Evolutionary conservation across 2,888 invertebrate genomes (phyloP).

Genomic region (Automeris io): DNA sequence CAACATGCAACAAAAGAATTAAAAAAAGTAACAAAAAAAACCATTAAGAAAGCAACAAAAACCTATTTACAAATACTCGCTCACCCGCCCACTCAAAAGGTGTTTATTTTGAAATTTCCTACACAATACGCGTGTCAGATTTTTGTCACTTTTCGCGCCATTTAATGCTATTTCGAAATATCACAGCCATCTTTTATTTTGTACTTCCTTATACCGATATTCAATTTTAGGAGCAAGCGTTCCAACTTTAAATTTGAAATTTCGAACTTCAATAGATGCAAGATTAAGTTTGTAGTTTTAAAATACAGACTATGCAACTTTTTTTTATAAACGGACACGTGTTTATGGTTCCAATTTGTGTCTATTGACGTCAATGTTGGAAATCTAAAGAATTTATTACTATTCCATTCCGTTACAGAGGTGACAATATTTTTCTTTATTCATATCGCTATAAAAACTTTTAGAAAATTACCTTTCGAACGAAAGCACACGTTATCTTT

Average conservation of each 20-base stretch:
- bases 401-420: conserved; percentile 21
- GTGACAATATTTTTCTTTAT: conserved; percentile 9
- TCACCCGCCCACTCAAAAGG: conserved; percentile 75
- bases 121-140: conserved; percentile 61
- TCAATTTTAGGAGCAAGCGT: conserved; percentile 4
- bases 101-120: conserved; percentile 73
- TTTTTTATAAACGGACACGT: conserved; percentile 53
- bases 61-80: conserved; percentile 72
- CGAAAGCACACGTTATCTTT: no score
- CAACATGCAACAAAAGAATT: conserved; percentile 12
- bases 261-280: conserved; percentile 12
- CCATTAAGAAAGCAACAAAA: conserved; percentile 61
- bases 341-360: conserved; percentile 68
- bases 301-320: conserved; percentile 28
- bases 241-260: conserved; percentile 1
- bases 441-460: conserved; percentile 1
- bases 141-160: conserved; percentile 70
- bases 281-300: conserved; percentile 10
- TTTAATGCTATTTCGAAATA: conserved; percentile 67
- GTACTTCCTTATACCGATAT: conserved; percentile 20
- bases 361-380: conserved; percentile 53
- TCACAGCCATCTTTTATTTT: conserved; percentile 28
- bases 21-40: conserved; percentile 33
- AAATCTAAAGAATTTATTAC: conserved; percentile 31
- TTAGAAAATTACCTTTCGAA: no score